A percentile compares a stretch with the other conserved stretches of the same genome.
phyloP scores from a whole-genome alignment of 2,797 vertebrate genomes.

The Hephaestus fuliginosus region DNA sequence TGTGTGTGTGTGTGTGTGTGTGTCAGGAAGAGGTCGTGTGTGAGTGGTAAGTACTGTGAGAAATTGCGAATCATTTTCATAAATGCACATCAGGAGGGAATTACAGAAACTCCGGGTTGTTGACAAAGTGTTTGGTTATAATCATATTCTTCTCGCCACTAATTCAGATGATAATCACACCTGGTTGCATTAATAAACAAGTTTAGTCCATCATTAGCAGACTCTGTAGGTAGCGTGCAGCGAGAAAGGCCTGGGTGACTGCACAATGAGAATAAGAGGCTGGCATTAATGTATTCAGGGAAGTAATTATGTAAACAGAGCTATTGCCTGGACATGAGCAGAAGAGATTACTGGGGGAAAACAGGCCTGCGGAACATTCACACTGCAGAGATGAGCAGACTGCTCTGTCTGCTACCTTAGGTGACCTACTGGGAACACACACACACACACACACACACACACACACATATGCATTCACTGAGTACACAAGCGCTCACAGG shows the following conservation, averaged over 20 bases:
- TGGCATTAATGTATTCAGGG: conserved; percentile 63
- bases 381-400: conserved; percentile 30
- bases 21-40: conserved; percentile 7
- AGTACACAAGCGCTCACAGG: conserved; percentile 17
- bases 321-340: conserved; percentile 58
- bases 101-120: conserved; percentile 48
- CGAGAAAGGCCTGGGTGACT: conserved; percentile 43
- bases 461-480: background rate
- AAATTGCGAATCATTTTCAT: conserved; percentile 53
- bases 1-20: conserved; percentile 22
- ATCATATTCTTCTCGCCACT: conserved; percentile 33
- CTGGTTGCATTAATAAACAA: conserved; percentile 52
- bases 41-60: conserved; percentile 1
- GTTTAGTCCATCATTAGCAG: conserved; percentile 53
- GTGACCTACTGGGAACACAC: conserved; percentile 57
- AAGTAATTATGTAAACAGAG: conserved; percentile 72
- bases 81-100: conserved; percentile 46
- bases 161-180: conserved; percentile 55
- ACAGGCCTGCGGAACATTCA: conserved; percentile 64
- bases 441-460: conserved; percentile 32
- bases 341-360: conserved; percentile 51
- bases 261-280: conserved; percentile 49
- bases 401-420: conserved; percentile 64
- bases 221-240: conserved; percentile 42
- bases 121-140: conserved; percentile 47